Percentiles rank a stretch among this genome's conserved stretches.
phyloP scores from a whole-genome alignment of 2,888 invertebrate genomes.

The Gerris lacustris region DNA sequence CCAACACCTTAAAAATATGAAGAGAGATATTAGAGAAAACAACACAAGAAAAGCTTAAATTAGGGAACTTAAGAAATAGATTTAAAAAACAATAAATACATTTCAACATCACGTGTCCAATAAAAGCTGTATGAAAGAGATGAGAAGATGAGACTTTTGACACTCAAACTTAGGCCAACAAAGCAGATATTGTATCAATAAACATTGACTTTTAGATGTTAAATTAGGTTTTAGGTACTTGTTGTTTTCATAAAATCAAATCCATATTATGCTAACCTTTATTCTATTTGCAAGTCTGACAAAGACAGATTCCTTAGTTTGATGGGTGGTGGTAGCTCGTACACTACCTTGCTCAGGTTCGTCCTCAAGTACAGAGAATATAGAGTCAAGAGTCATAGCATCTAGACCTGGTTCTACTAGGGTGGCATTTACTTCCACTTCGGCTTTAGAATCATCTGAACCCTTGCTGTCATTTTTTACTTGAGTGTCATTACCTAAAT shows the following conservation, averaged over 20 bases:
- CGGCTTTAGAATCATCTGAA: not conserved
- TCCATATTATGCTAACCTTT: slow-evolving; percentile 48
- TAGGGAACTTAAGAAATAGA: not conserved
- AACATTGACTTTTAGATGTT: too few species aligned
- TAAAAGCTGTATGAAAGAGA: too few species aligned
- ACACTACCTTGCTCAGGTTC: slow-evolving; percentile 18
- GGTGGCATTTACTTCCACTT: not conserved
- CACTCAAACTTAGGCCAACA: too few species aligned
- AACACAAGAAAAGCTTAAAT: not conserved
- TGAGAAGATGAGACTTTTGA: too few species aligned
- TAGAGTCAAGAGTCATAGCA: slow-evolving; percentile 26
- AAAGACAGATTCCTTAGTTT: slow-evolving; percentile 89
- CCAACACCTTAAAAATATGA: slow-evolving; percentile 56
- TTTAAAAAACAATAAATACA: too few species aligned
- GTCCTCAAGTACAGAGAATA: slow-evolving; percentile 31
- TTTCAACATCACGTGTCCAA: too few species aligned
- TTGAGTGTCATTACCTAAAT: not conserved
- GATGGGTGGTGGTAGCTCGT: slow-evolving; percentile 35
- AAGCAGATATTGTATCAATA: too few species aligned
- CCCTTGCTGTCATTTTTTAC: too few species aligned
- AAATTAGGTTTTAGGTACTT: too few species aligned
- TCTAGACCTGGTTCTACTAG: slow-evolving; percentile 22
- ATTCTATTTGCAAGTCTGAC: slow-evolving; percentile 89
- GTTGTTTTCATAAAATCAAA: too few species aligned
- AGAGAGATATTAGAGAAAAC: not conserved